Evolutionary conservation across 1,140 invertebrate genomes (phyloP), one percentile per base, ranked within the genome.

Genomic region (Lasioglossum albipes): DNA sequence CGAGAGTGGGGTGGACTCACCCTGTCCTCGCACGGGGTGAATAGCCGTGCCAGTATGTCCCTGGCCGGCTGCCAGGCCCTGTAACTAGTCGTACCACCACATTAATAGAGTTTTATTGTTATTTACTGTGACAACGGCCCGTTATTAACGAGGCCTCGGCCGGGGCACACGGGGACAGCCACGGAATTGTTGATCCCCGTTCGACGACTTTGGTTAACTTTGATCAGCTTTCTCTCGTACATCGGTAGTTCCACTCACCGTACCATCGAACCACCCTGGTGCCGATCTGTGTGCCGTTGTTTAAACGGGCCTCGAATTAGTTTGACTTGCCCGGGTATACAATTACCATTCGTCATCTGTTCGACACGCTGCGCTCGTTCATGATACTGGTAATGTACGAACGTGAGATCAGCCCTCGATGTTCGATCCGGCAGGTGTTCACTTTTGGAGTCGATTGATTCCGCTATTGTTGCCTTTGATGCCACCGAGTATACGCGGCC

Each of bases 61-160:
- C 88, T 93, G 91, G 92, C 91, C 80, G 77, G 72, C 80, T 80
- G 90, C 91, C 92, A 93, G 86, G 66, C 87, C 83, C 86, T 88
- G 88, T 91, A 92, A 91, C 90, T 91, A 90, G 89, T 83, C 81
- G 84, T 88, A 88, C 91, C 89, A 91, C 89, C 89, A 88, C 91
- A 92, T 92, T 93, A 92, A 93, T 93, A 88, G 90, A 93, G 90
- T 93, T 93, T 93, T 93, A 93, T 93, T 93, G 91, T 93, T 93
- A 93, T 93, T 93, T 93, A 93, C 89, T 89, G 88, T 89, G 90
- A 92, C 89, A 83, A 81, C 82, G 78, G 72, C 4, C 52, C 18
- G 82, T 83, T 83, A 83, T 83, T 83, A 83, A 85, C 82, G 79
- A 64, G 67, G 6, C n/a, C 57, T 42, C 7, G 22, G 1, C 18